Evolutionary conservation across 2,113 vertebrate species (phyloP), one percentile per base, ranked within the genome.

Genomic region (Glareola pratincola): DNA sequence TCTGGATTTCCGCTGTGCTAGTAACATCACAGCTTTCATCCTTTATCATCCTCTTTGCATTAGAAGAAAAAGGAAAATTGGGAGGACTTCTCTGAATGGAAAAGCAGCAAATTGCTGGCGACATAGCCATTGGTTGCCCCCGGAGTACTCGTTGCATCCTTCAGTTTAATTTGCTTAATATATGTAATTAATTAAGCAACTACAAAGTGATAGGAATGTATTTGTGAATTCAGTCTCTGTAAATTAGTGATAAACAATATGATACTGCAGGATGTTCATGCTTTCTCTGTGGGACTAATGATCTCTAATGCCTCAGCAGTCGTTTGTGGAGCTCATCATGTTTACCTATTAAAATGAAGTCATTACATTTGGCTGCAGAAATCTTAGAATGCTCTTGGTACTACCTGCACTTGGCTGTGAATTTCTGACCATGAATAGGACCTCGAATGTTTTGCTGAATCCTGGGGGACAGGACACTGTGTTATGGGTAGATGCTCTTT

Each of bases 131-230:
- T n/a, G 54, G 56, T 86, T 92, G 53, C 81, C 75, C 48, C 23
- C 66, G 75, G 75, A 95, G 79, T 88, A 86, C 57, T 92, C 2
- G 1, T 47, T 78, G 56, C 57, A 88, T 91, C 48, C 87, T 95
- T 94, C 76, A 72, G 71, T 93, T 94, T 93, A 80, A 93, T 90
- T 93, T 95, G 51, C 88, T 89, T 95, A 91, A 95, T 97, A 89
- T 77, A 69, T 72, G 71, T 89, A 95, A 96, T 94, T 94, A 96
- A 94, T 97, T 90, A 95, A 95, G 45, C 74, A 85, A 79, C 82
- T 68, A 60, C 43, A 83, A 90, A 93, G 87, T 73, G 85, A 92
- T 50, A 88, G 85, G 88, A 93, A 82, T 88, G 74, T 94, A 92
- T 96, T 94, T 96, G 90, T 90, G 90, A 43, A 92, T 85, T 54